phyloP scores from a whole-genome alignment of 2,113 vertebrate species.

The Solea solea region DNA sequence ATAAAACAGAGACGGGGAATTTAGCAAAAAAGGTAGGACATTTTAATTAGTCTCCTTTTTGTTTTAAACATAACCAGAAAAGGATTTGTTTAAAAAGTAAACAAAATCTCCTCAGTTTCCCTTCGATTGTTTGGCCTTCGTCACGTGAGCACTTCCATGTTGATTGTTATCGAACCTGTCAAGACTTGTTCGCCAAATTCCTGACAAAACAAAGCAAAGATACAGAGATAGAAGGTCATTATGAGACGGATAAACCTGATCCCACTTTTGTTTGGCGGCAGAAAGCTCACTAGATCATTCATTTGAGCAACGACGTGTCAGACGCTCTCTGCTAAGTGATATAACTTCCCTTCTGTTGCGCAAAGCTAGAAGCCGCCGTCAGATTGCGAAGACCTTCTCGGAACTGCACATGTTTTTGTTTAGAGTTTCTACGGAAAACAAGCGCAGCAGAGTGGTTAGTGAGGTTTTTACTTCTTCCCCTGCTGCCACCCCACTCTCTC shows the following conservation, averaged over 20 bases:
- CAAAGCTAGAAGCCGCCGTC: background rate
- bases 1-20: too few relatives aligned
- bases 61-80: background rate
- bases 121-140: slow-evolving; percentile 5
- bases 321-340: background rate
- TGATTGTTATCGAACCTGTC: slow-evolving; percentile 45
- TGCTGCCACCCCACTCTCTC: slow-evolving; percentile 42
- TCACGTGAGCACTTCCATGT: background rate
- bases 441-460: background rate
- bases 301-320: background rate
- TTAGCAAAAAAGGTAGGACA: too few relatives aligned
- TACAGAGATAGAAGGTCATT: slow-evolving; percentile 4
- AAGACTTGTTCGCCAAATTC: slow-evolving; percentile 33
- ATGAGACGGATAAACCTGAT: background rate
- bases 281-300: background rate
- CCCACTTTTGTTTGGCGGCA: background rate
- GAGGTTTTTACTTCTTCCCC: slow-evolving; percentile 13
- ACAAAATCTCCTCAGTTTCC: background rate
- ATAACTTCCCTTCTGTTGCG: background rate
- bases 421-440: slow-evolving; percentile 10
- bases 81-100: background rate
- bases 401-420: background rate
- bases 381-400: background rate
- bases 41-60: too few relatives aligned
- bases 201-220: slow-evolving; percentile 11